Evolutionary conservation across 2,888 invertebrate genomes (phyloP), one percentile per base, ranked within the genome.

Genomic region (Iphiclides podalirius): DNA sequence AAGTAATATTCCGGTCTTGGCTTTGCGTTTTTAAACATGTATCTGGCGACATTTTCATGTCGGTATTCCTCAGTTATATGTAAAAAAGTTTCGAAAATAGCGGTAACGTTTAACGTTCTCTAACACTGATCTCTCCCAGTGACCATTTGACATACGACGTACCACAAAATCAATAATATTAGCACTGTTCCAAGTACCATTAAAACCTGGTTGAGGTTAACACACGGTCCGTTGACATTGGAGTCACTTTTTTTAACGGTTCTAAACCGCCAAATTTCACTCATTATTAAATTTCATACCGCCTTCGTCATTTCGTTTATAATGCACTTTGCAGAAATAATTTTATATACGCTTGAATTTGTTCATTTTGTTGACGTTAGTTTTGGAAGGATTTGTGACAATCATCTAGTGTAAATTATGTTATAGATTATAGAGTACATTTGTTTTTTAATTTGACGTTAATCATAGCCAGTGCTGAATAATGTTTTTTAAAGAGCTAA

Each of bases 141-240:
- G 0, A 80, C 78, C 0, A 85, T 72, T 31, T 76, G 78, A 53
- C 83, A 82, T 1, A 86, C 78, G 1, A 84, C 63, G 1, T 82
- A 53, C 42, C 80, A 83, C 0, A 85, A 55, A 0, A 84, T 59
- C 0, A 82, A 65, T 0, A 86, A 52, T 1, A 84, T 76, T 0
- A 81, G 72, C 1, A 85, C 38, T 1, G 84, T 78, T 0, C 83
- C 83, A 0, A 80, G 60, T 0, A 81, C 68, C 67, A 81, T 79
- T 0, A 85, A 62, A 2, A 84, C 61, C 40, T 85, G 82, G 50
- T 82, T 79, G 7, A 84, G 52, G 48, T 76, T 80, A 28, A 82
- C 75, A 43, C 51, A 63, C 0, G 77, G 60, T 1, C 67, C 70
- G 37, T 67, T 68, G 0, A 52, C 8, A 1, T 47, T n/a, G 4